phyloP scores from a whole-genome alignment of 2,888 invertebrate genomes.

The Volucella inflata region DNA sequence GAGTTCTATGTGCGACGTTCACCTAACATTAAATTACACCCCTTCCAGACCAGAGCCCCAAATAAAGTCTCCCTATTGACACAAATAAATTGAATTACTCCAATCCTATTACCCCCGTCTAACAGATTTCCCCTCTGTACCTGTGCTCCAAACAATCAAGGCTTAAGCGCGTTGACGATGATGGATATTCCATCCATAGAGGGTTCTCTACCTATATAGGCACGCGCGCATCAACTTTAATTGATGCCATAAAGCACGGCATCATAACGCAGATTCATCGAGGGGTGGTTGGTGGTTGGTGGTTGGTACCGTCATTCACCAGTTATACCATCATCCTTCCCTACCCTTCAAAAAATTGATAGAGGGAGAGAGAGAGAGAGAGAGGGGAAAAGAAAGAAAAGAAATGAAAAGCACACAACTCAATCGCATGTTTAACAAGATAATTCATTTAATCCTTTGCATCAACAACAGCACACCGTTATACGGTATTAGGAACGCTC shows the following conservation, averaged over 20 bases:
- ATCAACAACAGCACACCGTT: constrained; percentile 35
- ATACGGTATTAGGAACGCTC: too few relatives aligned
- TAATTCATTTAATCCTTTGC: constrained; percentile 60
- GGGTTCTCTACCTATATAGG: neutral
- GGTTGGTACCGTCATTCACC: constrained; percentile 19
- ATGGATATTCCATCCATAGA: neutral
- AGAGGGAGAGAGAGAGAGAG: too few relatives aligned
- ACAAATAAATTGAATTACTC: too few relatives aligned
- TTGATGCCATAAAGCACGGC: constrained; percentile 48
- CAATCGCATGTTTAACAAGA: constrained; percentile 63
- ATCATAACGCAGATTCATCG: neutral
- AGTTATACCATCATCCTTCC: neutral
- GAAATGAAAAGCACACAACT: constrained; percentile 12
- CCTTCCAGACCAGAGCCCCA: too few relatives aligned
- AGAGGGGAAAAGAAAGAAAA: too few relatives aligned
- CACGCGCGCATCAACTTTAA: constrained; percentile 41
- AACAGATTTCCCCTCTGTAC: too few relatives aligned
- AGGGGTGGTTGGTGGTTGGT: constrained; percentile 3
- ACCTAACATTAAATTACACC: too few relatives aligned
- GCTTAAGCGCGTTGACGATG: too few relatives aligned
- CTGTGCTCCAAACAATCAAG: too few relatives aligned
- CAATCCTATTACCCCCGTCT: too few relatives aligned
- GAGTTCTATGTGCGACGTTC: too few relatives aligned
- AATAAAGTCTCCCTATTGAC: too few relatives aligned
- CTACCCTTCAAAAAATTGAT: constrained; percentile 27